Conservation (phyloP, 64 coral and sea anemone genomes). For the Stylophora pistillata region DNA sequence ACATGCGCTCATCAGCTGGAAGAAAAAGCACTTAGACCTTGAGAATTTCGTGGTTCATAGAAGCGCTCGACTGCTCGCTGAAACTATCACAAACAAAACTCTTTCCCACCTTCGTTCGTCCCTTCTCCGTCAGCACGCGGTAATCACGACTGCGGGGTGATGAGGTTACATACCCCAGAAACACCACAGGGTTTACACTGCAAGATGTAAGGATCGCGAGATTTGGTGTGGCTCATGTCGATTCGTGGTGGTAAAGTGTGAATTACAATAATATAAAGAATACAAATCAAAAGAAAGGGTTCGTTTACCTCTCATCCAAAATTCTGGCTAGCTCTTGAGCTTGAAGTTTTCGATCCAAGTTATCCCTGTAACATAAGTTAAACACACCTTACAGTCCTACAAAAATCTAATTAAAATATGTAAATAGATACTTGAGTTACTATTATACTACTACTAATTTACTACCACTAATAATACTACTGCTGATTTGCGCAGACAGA, state of each 20-base stretch:
- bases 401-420: neutral
- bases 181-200: conserved; percentile 90
- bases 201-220: neutral
- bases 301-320: conserved; percentile 77
- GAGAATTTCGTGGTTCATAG: too few species aligned
- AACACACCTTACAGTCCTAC: neutral
- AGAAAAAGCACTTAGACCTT: too few species aligned
- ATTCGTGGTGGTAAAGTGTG: too few species aligned
- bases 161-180: conserved; percentile 97
- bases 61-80: too few species aligned
- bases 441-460: too few species aligned
- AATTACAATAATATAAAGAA: too few species aligned
- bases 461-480: too few species aligned
- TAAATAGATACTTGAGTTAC: neutral
- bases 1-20: too few species aligned
- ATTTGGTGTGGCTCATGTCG: neutral
- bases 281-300: too few species aligned
- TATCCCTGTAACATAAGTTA: conserved; percentile 64
- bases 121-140: conserved; percentile 60
- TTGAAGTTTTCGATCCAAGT: conserved; percentile 89
- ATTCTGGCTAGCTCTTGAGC: conserved; percentile 84
- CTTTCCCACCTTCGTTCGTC: conserved; percentile 74
- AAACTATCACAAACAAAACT: neutral
- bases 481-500: too few species aligned
- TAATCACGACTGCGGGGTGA: conserved; percentile 94